Evolutionary conservation across 2,888 invertebrate species (phyloP), one percentile per base, ranked within the genome.

Genomic region (Heliothis peltigera): DNA sequence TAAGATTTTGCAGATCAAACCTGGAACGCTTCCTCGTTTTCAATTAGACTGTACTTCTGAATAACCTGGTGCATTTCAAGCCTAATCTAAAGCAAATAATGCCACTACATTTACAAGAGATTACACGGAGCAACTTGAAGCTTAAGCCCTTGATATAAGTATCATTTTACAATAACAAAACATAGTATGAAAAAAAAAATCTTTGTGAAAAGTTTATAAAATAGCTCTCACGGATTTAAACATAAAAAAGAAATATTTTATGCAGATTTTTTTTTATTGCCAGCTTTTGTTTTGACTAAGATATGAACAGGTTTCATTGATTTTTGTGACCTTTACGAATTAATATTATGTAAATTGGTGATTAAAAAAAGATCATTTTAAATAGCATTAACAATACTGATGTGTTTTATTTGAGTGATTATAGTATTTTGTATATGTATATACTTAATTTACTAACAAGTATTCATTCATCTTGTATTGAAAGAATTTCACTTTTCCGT

Each of bases 21-120:
- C 42, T 35, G 57, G 44, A 71, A 60, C 78, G 80, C 81, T 89
- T 88, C 89, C 89, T 87, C 84, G 83, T 87, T 79, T 79, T 78
- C 84, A 84, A 86, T 87, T 86, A 85, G 79, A 68, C 53, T 58
- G 65, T 60, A 72, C 75, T 58, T 78, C 63, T 68, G 64, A 60
- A 62, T 51, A 55, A 44, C 65, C 66, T 56, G 64, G 60, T 66
- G 69, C 60, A 75, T 78, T 77, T 74, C 66, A 74, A 55, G 66
- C 62, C 64, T n/a, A 4, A 48, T 19, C 43, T 28, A 61, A 42
- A 59, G 17, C 15, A 21, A 57, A 28, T 21, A 8, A 44, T 8
- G 6, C 6, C 12, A 32, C 62, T 64, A 56, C 70, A 77, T 71
- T 75, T 75, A 69, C 66, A 81, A 52, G 6, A 49, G 52, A n/a